Percentiles rank a stretch among this genome's conserved stretches.
Evolutionary conservation across 2,888 invertebrate genomes (phyloP).

Genomic region (Cosmia pyralina): DNA sequence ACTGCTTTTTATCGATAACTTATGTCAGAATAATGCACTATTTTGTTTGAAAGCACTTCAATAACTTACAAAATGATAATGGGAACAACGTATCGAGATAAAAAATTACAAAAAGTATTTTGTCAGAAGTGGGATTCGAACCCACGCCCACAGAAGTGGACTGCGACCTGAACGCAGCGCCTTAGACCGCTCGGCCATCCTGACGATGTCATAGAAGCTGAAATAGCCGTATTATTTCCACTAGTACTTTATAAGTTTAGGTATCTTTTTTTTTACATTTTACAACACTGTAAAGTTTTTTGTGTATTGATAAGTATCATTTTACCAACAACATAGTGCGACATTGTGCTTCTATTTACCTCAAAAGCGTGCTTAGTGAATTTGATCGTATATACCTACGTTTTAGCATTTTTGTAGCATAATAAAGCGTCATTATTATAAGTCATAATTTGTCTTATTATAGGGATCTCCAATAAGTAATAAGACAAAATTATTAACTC

Average conservation of each 20-base stretch:
- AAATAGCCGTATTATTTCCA: conserved; percentile 40
- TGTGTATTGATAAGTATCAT: background rate
- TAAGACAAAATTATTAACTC: too few relatives aligned
- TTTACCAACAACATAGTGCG: background rate
- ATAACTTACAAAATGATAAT: conserved; percentile 21
- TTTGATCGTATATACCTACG: background rate
- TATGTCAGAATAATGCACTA: conserved; percentile 23
- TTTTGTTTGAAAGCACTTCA: conserved; percentile 22
- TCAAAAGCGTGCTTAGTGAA: background rate
- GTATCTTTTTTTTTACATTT: background rate
- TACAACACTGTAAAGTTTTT: background rate
- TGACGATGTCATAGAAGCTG: background rate
- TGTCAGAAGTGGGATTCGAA: conserved; percentile 80
- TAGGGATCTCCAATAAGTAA: too few relatives aligned
- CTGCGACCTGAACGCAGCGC: conserved; percentile 79
- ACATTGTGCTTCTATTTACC: background rate
- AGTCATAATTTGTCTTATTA: too few relatives aligned
- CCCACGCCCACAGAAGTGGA: conserved; percentile 79
- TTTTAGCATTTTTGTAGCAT: too few relatives aligned
- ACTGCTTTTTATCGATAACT: conserved; percentile 15
- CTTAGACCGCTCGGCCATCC: conserved; percentile 79
- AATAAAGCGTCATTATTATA: too few relatives aligned
- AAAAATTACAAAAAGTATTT: conserved; percentile 53
- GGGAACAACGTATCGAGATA: background rate
- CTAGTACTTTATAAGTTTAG: background rate